Evolutionary conservation across 1,140 invertebrate genomes (phyloP).

Genomic region (Ceratina japonica): DNA sequence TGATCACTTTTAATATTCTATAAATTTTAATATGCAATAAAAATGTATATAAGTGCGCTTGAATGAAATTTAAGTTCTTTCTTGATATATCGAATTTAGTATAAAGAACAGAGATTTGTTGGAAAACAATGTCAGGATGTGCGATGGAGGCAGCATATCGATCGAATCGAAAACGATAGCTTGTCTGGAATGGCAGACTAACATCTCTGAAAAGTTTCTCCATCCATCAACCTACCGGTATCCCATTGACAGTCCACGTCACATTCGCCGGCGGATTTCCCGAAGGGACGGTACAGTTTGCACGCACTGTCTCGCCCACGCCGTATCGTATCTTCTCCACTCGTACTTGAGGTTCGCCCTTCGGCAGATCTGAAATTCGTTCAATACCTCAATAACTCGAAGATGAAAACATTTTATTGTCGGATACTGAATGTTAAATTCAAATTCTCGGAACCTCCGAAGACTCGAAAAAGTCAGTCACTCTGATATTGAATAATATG

Average conservation of each 20-base stretch:
- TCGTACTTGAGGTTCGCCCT: constrained; percentile 82
- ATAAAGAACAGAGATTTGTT: neutral
- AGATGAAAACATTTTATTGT: neutral
- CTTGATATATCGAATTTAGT: neutral
- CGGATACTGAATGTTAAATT: no score
- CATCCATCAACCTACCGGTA: constrained; percentile 81
- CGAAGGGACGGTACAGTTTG: constrained; percentile 87
- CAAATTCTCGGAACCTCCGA: no score
- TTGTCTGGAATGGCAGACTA: constrained; percentile 11
- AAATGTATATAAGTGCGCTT: no score
- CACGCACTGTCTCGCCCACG: constrained; percentile 85
- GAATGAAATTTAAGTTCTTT: neutral
- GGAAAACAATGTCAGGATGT: neutral
- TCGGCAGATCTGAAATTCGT: constrained; percentile 83
- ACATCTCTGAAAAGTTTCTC: constrained; percentile 26
- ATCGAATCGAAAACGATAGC: constrained; percentile 12
- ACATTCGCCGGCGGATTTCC: constrained; percentile 88
- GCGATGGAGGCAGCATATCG: constrained; percentile 31
- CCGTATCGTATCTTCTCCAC: constrained; percentile 87
- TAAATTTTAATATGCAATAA: no score
- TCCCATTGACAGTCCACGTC: constrained; percentile 89
- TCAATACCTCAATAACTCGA: neutral
- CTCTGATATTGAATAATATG: no score
- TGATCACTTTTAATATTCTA: no score
- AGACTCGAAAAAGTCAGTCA: no score